Evolutionary conservation across 2,888 invertebrate species (phyloP), one percentile per base, ranked within the genome.

Genomic region (Magallana nippona): DNA sequence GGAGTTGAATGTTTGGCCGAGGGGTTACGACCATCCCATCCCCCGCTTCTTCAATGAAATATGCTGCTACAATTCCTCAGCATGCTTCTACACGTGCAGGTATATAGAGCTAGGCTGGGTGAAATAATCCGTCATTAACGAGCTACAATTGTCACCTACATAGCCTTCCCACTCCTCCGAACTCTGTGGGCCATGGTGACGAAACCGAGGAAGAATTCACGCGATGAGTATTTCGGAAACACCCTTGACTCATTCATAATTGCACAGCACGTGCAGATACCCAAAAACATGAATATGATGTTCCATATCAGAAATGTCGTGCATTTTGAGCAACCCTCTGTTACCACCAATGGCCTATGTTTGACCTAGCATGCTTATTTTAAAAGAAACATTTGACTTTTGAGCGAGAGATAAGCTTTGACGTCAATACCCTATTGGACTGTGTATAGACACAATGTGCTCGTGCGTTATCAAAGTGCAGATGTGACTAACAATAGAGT

Each of bases 181-280:
- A 71, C 10, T n/a, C n/a, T 60, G n/a, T n/a, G n/a, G n/a, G 15
- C 60, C n/a, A 10, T 60, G 15, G 27, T 71, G 71, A 71, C 71
- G 71, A 71, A 71, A 27, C 27, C 19, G 71, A 32, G 71, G 22
- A 22, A 71, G 15, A 71, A 71, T 71, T 71, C 71, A 27, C 71
- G 32, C 71, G 71, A 32, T 71, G 15, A 71, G 15, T 71, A 71
- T 71, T 71, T 22, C 71, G 71, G 71, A 71, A 71, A 71, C 71
- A 11, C 22, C 27, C 71, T 71, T 71, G 71, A 71, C 71, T 71
- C 71, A 71, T 71, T 32, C 32, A 71, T 71, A 71, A 71, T 71
- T 32, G 71, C 71, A 71, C 71, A 71, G 71, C 71, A 71, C 71
- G 71, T 71, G 71, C 71, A 71, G 71, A 17, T 71, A 71, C 71